Evolutionary conservation across 2,113 vertebrate species (phyloP).

Genomic region (Megaleporinus macrocephalus): DNA sequence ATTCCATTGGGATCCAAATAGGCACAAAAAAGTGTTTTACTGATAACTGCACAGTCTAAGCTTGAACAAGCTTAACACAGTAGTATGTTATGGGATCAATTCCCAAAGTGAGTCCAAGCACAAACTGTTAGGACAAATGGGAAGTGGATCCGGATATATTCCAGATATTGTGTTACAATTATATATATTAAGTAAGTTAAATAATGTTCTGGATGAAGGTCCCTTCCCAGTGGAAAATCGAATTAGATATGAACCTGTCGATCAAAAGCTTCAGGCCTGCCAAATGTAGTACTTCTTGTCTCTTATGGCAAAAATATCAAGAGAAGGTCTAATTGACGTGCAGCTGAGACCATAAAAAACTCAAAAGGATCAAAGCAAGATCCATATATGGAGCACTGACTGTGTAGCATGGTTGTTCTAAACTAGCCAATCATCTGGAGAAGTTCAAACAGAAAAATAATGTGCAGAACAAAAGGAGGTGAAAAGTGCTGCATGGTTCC

Average conservation of each 20-base stretch:
- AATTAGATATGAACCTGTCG: neutral
- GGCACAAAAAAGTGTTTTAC: neutral
- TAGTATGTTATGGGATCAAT: neutral
- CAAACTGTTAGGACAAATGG: neutral
- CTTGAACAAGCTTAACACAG: constrained; percentile 1
- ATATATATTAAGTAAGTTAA: too few relatives aligned
- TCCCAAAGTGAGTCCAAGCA: neutral
- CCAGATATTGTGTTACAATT: neutral
- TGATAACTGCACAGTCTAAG: neutral
- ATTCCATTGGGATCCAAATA: neutral
- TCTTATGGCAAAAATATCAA: neutral
- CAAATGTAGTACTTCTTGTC: neutral
- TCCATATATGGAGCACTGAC: neutral
- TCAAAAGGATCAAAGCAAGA: neutral
- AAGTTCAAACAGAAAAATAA: neutral
- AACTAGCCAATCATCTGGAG: neutral
- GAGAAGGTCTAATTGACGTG: neutral
- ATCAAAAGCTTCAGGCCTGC: neutral
- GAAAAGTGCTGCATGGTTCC: too few relatives aligned
- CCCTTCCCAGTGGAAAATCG: too few relatives aligned
- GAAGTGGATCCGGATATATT: neutral
- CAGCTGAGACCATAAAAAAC: neutral
- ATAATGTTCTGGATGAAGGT: neutral
- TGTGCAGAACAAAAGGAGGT: too few relatives aligned
- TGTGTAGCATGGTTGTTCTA: neutral